These are phyloP conservation scores for Antechinus stuartii DNA, from an alignment of 2,113 vertebrate genomes.

Conservation along the genomic window DNA sequence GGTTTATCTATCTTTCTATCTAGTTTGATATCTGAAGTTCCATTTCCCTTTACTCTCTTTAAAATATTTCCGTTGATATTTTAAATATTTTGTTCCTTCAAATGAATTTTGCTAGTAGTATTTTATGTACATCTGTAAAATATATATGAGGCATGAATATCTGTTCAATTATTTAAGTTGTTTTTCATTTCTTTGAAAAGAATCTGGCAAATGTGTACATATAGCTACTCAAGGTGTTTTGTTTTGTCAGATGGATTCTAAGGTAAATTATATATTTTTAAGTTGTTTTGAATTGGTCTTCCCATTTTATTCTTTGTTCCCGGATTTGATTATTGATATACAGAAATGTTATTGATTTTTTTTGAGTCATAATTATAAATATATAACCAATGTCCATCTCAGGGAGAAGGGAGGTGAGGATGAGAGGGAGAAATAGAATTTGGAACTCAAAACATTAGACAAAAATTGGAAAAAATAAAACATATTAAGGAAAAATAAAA, in stretches of 20 bases:
- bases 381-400: no score
- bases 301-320: not conserved
- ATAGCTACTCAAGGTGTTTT: no score
- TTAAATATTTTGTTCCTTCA: not conserved
- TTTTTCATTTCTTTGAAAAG: no score
- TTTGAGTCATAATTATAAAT: not conserved
- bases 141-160: not conserved
- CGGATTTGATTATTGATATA: not conserved
- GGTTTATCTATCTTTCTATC: not conserved
- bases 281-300: not conserved
- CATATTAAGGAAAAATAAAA: no score
- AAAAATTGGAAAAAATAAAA: no score
- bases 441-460: no score
- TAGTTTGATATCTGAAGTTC: not conserved
- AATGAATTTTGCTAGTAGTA: not conserved
- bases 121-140: not conserved
- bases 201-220: not conserved
- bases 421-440: no score
- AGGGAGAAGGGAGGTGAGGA: no score
- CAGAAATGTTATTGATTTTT: not conserved
- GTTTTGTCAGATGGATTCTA: no score
- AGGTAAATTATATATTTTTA: no score
- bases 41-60: not conserved
- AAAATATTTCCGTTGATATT: not conserved
- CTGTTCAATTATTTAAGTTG: not conserved